Base-by-base conservation (phyloP, 2,888 invertebrate genomes). In the Trachelus iudaicus region DNA sequence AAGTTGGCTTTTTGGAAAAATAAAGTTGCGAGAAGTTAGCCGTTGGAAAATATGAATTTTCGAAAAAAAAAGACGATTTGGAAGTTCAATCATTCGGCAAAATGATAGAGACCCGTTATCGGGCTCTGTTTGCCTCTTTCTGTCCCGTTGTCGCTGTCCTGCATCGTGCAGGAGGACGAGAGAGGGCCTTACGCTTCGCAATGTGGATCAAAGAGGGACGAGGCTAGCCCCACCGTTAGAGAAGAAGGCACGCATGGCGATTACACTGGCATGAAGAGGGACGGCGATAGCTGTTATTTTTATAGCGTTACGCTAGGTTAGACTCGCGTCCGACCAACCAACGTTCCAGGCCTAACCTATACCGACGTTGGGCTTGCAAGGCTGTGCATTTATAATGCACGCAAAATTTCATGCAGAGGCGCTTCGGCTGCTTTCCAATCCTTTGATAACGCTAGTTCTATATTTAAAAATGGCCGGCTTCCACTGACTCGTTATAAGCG, bases 231-330 rank as follows among this genome's bases (percentile, higher is more conserved):
- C 71, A 71, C 31, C 31, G 71, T 30, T 71, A 71, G 71, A 71
- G 33, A 23, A 71, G 33, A 23, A 71, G 13, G 71, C 71, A 34
- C 71, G 71, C 71, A 71, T 34, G 13, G 71, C 13, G 71, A 31
- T 31, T 71, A 31, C 15, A 31, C 4, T 23, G 71, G 33, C 71
- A 9, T 9, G 33, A 34, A 71, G 31, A 12, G 77, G 77, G 80
- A 76, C 81, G 78, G 85, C 87, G 87, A 34, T 71, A 71, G 31
- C 71, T 71, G 89, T 89, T 89, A 89, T 90, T 89, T 90, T 89
- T 90, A 90, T 90, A 89, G 88, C 86, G 88, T 90, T 88, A 90
- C 89, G 90, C 86, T 90, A 90, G 90, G 90, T 89, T 90, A 90
- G 87, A 89, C 86, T 86, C 83, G 83, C 86, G 86, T 84, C 82